Evolutionary conservation across 2,113 vertebrate species (phyloP).

Genomic region (Todiramphus chloris): DNA sequence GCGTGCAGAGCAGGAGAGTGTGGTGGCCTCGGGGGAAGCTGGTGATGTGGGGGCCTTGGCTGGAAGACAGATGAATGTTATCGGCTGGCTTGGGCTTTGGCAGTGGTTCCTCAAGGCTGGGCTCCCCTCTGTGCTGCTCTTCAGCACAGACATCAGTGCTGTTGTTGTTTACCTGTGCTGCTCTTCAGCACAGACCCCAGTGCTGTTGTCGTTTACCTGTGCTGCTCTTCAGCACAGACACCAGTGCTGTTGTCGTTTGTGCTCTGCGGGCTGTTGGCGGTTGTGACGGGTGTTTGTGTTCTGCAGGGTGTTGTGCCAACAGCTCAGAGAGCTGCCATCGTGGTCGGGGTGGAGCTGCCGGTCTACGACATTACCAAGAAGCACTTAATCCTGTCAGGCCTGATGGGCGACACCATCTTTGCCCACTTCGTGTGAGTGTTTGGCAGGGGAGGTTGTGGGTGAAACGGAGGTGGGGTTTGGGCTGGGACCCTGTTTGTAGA

Average conservation of each 20-base stretch:
- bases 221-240: neutral
- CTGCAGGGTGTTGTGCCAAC: constrained; percentile 90
- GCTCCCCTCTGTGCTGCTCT: neutral
- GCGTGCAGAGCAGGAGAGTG: neutral
- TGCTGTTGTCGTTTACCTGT: neutral
- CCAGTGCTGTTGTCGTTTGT: neutral
- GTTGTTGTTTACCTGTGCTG: too few species aligned
- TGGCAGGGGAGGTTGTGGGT: too few species aligned
- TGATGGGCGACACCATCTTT: constrained; percentile 91
- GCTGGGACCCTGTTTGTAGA: neutral
- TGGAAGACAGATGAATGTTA: neutral
- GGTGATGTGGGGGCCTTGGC: neutral
- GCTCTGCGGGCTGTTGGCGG: neutral
- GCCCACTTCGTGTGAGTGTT: constrained; percentile 90
- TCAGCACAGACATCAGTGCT: neutral
- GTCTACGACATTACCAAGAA: constrained; percentile 96
- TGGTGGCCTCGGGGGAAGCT: neutral
- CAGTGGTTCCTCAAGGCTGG: neutral
- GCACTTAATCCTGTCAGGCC: constrained; percentile 88
- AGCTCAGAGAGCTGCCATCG: constrained; percentile 91
- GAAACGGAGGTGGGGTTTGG: neutral
- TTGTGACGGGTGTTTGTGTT: neutral
- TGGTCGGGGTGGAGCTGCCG: constrained; percentile 91
- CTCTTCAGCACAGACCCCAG: too few species aligned
- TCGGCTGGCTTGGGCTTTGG: neutral